phyloP scores from a whole-genome alignment of 2,797 vertebrate species.

The Microctenopoma lineatum region DNA sequence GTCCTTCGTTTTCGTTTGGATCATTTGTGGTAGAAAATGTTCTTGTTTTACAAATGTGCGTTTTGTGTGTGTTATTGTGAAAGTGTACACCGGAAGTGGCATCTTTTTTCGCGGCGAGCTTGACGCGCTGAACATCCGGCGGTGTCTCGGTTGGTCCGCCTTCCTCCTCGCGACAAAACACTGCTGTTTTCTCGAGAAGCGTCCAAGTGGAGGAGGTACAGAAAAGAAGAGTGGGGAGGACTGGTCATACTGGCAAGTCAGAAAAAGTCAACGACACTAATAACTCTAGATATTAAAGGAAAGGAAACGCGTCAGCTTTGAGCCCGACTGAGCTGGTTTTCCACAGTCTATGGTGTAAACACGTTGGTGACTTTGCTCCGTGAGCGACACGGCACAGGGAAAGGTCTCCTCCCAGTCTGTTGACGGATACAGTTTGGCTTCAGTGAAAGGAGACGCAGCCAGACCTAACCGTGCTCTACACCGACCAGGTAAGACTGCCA shows the following conservation, averaged over 20 bases:
- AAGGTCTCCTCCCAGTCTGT: slow-evolving; percentile 77
- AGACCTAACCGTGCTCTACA: slow-evolving; percentile 42
- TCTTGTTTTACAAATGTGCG: not conserved
- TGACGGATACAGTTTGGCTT: slow-evolving; percentile 72
- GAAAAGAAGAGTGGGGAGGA: slow-evolving; percentile 30
- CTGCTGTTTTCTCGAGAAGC: slow-evolving; percentile 69
- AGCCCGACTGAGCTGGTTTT: slow-evolving; percentile 41
- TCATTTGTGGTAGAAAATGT: not conserved
- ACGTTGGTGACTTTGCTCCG: slow-evolving; percentile 60
- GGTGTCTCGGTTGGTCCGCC: slow-evolving; percentile 60
- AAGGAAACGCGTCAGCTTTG: slow-evolving; percentile 40
- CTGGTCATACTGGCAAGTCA: slow-evolving; percentile 15
- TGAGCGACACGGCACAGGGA: slow-evolving; percentile 57
- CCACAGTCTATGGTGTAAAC: slow-evolving; percentile 47
- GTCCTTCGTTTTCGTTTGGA: not conserved
- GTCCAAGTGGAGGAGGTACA: slow-evolving; percentile 58
- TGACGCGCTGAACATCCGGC: slow-evolving; percentile 31
- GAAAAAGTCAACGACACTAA: slow-evolving; percentile 44
- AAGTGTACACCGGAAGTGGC: slow-evolving; percentile 31
- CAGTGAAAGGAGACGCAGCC: slow-evolving; percentile 53
- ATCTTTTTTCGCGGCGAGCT: rapidly evolving
- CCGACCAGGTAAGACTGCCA: slow-evolving; percentile 71
- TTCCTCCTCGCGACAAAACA: slow-evolving; percentile 59
- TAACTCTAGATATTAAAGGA: slow-evolving; percentile 12
- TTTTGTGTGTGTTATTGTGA: slow-evolving; percentile 44